These are phyloP conservation scores for Phenacoccus solenopsis DNA, from an alignment of 1,140 invertebrate species.

Conservation along the genomic window DNA sequence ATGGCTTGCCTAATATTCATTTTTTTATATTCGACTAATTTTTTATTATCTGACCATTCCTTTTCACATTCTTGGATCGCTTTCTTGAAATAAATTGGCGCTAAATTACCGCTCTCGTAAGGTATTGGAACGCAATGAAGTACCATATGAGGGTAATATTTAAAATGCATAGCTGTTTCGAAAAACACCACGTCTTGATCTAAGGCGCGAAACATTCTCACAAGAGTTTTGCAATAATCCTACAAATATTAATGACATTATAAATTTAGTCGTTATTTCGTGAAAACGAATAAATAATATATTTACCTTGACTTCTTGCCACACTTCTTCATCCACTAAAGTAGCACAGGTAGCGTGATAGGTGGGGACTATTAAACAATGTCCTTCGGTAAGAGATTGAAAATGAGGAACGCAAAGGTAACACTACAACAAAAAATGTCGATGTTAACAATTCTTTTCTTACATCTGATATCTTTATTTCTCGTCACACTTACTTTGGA, in stretches of 20 bases:
- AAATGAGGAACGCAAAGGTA: conserved; percentile 68
- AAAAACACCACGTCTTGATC: conserved; percentile 80
- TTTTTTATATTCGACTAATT: conserved; percentile 69
- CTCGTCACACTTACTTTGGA: conserved; percentile 45
- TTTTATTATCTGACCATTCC: conserved; percentile 92
- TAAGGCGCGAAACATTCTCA: conserved; percentile 57
- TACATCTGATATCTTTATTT: background rate
- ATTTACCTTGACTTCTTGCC: conserved; percentile 67
- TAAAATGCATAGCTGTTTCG: conserved; percentile 65
- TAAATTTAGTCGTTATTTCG: too few relatives aligned
- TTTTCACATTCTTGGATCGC: conserved; percentile 85
- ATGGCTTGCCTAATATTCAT: conserved; percentile 65
- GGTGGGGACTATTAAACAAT: conserved; percentile 79
- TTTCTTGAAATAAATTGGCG: conserved; percentile 93
- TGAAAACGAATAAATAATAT: background rate
- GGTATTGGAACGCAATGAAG: conserved; percentile 82
- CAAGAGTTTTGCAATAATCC: conserved; percentile 58
- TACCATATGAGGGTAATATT: conserved; percentile 68
- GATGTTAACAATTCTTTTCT: background rate
- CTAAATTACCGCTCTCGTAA: conserved; percentile 63
- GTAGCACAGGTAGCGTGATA: conserved; percentile 65
- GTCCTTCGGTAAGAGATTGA: conserved; percentile 66
- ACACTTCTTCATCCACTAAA: conserved; percentile 83
- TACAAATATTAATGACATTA: too few relatives aligned
- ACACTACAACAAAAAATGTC: conserved; percentile 23